phyloP scores from a whole-genome alignment of 2,113 vertebrate genomes.

The Thalassoma bifasciatum region DNA sequence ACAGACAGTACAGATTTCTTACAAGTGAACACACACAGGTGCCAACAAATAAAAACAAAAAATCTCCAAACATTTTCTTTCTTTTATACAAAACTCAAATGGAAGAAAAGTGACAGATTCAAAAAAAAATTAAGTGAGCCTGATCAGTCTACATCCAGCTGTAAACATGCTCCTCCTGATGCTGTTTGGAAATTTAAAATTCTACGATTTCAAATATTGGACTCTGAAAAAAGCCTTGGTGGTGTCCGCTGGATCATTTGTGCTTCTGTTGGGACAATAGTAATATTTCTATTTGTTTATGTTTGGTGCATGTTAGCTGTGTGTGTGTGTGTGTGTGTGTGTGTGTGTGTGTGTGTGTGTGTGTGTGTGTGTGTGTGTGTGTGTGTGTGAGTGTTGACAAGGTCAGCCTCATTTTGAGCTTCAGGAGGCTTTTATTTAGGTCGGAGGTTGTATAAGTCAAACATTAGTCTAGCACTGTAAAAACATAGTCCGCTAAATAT shows the following conservation, averaged over 20 bases:
- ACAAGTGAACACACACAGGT: slow-evolving; percentile 75
- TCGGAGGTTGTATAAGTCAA: slow-evolving; percentile 11
- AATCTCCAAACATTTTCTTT: background rate
- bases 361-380: slow-evolving; percentile 22
- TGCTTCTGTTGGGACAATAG: slow-evolving; percentile 20
- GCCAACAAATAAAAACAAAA: slow-evolving; percentile 64
- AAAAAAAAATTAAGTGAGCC: background rate
- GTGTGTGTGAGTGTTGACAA: slow-evolving; percentile 19
- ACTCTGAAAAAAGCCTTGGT: background rate
- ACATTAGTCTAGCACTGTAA: slow-evolving; percentile 13
- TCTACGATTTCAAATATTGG: background rate
- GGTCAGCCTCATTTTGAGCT: slow-evolving; percentile 5
- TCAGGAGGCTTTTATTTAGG: slow-evolving; percentile 15
- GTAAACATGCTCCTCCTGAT: background rate
- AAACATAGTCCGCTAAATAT: background rate
- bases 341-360: slow-evolving; percentile 22
- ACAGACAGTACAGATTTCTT: slow-evolving; percentile 68
- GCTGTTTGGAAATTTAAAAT: background rate
- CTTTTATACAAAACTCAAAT: slow-evolving; percentile 44
- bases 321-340: slow-evolving; percentile 1
- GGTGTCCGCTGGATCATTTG: slow-evolving; percentile 17
- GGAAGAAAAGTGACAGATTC: slow-evolving; percentile 21
- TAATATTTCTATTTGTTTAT: background rate
- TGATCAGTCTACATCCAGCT: background rate
- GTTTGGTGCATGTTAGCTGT: background rate